Percentiles rank a stretch among this genome's conserved stretches.
These are phyloP conservation scores for Pteria penguin DNA, from an alignment of 2,888 invertebrate genomes.

Conservation along the genomic window DNA sequence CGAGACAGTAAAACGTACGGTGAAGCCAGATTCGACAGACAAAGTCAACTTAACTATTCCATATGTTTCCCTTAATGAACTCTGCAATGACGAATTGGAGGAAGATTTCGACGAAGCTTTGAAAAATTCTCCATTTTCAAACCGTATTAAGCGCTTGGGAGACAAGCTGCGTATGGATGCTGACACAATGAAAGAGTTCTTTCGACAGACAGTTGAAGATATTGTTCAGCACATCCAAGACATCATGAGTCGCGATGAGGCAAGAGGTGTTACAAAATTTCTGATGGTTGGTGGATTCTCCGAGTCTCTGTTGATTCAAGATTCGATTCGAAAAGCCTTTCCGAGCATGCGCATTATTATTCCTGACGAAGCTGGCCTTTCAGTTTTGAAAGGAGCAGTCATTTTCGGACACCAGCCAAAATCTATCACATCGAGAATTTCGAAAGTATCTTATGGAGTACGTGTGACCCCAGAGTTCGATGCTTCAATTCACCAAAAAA, in stretches of 20 bases:
- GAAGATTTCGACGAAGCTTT: constrained; percentile 18
- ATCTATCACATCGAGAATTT: constrained; percentile 26
- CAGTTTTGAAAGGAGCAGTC: constrained; percentile 39
- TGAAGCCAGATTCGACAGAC: neutral
- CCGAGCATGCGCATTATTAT: constrained; percentile 26
- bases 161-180: constrained; percentile 35
- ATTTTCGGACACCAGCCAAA: constrained; percentile 36
- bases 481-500: constrained; percentile 11
- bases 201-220: constrained; percentile 9
- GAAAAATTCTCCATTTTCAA: neutral
- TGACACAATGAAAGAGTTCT: constrained; percentile 25
- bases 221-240: constrained; percentile 27
- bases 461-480: constrained; percentile 19
- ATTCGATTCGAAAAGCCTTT: constrained; percentile 29
- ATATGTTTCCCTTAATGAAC: constrained; percentile 20
- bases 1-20: constrained; percentile 13
- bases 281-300: constrained; percentile 39
- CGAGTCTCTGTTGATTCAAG: constrained; percentile 29
- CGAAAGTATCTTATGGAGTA: constrained; percentile 27
- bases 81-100: constrained; percentile 2
- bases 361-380: constrained; percentile 27
- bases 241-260: constrained; percentile 19
- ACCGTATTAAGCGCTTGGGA: constrained; percentile 4
- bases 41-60: constrained; percentile 36
- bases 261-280: constrained; percentile 11